Evolutionary conservation across 2,888 invertebrate genomes (phyloP).

Genomic region (Drosophila limbata): DNA sequence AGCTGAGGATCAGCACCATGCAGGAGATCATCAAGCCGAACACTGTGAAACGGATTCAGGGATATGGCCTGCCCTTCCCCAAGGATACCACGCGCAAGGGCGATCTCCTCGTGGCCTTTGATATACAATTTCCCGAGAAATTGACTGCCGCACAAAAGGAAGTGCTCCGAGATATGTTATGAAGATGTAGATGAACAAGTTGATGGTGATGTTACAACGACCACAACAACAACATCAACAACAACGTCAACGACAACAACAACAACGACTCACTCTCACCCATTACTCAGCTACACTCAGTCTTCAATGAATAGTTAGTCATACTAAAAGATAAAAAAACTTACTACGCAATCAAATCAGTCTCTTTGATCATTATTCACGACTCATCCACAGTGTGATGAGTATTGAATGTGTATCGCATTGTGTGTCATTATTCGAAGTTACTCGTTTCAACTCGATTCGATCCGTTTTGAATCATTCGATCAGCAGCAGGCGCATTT

Average conservation of each 20-base stretch:
- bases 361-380: slow-evolving; percentile 29
- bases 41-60: slow-evolving; percentile 94
- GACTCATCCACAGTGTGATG: slow-evolving; percentile 27
- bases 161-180: slow-evolving; percentile 94
- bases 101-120: slow-evolving; percentile 96
- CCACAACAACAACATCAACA: slow-evolving; percentile 27
- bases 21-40: slow-evolving; percentile 96
- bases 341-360: slow-evolving; percentile 26
- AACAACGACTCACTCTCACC: slow-evolving; percentile 43
- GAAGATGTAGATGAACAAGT: slow-evolving; percentile 78
- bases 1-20: slow-evolving; percentile 92
- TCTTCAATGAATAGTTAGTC: slow-evolving; percentile 44
- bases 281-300: slow-evolving; percentile 23
- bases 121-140: slow-evolving; percentile 96
- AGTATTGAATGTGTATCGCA: slow-evolving; percentile 23
- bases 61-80: slow-evolving; percentile 96
- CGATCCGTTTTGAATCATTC: slow-evolving; percentile 50
- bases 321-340: slow-evolving; percentile 48
- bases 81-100: slow-evolving; percentile 96
- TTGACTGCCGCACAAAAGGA: slow-evolving; percentile 93
- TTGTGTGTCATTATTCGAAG: slow-evolving; percentile 39
- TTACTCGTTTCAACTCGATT: slow-evolving; percentile 2
- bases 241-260: slow-evolving; percentile 5
- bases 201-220: slow-evolving; percentile 11
- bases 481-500: slow-evolving; percentile 53